Evolutionary conservation across 2,888 invertebrate species (phyloP).

Genomic region (Diarsia mendica): DNA sequence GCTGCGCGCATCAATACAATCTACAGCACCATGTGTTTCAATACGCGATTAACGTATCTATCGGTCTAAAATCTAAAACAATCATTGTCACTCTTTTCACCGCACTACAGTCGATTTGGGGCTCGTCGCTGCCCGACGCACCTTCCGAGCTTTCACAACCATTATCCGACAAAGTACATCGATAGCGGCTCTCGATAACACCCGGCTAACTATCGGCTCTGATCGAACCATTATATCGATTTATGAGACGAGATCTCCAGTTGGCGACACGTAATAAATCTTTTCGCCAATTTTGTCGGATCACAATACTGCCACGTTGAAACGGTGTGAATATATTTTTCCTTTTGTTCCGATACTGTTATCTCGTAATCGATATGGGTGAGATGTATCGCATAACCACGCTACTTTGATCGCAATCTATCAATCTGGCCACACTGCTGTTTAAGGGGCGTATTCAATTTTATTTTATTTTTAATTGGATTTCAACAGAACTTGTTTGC

Average conservation of each 20-base stretch:
- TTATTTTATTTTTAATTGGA: conserved; percentile 55
- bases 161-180: conserved; percentile 73
- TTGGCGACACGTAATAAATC: conserved; percentile 81
- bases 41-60: conserved; percentile 63
- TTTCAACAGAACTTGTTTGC: conserved; percentile 52
- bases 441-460: conserved; percentile 55
- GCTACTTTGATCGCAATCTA: conserved; percentile 63
- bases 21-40: conserved; percentile 58
- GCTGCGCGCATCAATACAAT: conserved; percentile 69
- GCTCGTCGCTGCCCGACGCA: conserved; percentile 61
- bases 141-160: conserved; percentile 80
- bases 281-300: conserved; percentile 74
- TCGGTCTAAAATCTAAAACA: conserved; percentile 75
- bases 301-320: conserved; percentile 70
- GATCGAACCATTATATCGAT: conserved; percentile 81
- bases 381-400: conserved; percentile 68
- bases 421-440: conserved; percentile 53
- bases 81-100: conserved; percentile 76
- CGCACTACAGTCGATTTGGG: conserved; percentile 69
- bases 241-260: conserved; percentile 81
- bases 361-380: conserved; percentile 72
- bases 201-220: conserved; percentile 78
- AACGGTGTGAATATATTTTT: conserved; percentile 71
- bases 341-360: conserved; percentile 67
- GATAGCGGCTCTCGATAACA: conserved; percentile 77